Evolutionary conservation across 2,113 vertebrate genomes (phyloP), one percentile per base, ranked within the genome.

Genomic region (Urocitellus parryii): DNA sequence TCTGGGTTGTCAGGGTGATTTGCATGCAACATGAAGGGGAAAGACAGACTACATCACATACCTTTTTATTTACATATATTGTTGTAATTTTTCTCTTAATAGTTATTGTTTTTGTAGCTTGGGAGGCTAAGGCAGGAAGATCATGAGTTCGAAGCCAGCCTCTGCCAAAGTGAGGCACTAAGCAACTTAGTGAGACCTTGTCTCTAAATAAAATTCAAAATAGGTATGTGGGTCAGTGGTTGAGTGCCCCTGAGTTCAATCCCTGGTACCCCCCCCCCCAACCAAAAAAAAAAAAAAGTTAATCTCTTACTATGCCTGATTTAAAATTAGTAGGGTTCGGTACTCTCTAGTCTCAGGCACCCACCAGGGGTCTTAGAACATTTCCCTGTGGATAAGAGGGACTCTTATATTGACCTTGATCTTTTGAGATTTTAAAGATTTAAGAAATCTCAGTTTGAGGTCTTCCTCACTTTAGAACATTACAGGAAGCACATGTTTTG

Each of bases 391-490:
- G 45, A 70, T 86, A 53, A 87, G 56, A 1, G 39, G 39, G 39
- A 32, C 37, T 34, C n/a, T 48, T 22, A 8, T 22, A 8, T 8
- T 58, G 56, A 58, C 51, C 18, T 48, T 73, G 72, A 77, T 48
- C 29, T 88, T 45, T 83, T 78, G 67, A 91, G 25, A 88, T 82
- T 87, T 95, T 93, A 86, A 94, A 93, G 39, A 27, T 24, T 39
- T 58, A 84, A 76, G 34, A 63, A 63, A 63, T 78, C 79, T 45
- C 16, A 80, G 78, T 76, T 95, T 63, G 45, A 85, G 34, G 27
- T 88, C 9, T 67, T 14, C 39, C 29, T 65, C 9, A 65, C 51
- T 63, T 42, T 65, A 48, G 37, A 67, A 39, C 22, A 58, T 95
- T 87, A 39, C 20, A 22, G 72, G 48, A 72, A 34, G 45, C 5